Evolutionary conservation across 37 sponge, comb jelly and placozoan genomes (phyloP).

Genomic region (Agelas oroides): DNA sequence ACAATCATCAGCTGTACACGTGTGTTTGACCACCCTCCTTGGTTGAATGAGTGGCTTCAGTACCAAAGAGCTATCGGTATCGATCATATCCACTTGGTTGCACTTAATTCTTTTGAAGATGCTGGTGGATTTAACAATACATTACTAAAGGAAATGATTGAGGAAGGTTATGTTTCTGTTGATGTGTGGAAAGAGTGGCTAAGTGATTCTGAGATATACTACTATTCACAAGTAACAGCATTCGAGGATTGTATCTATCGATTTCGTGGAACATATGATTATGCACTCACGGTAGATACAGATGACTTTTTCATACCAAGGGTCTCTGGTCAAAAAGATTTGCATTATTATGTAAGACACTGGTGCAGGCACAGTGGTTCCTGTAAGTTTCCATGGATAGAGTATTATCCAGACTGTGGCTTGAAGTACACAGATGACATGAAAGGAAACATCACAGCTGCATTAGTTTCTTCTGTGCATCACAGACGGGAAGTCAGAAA

Average conservation of each 20-base stretch:
- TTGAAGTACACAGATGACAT: not conserved
- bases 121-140: not conserved
- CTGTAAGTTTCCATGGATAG: constrained; percentile 5
- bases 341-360: not conserved
- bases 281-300: not conserved
- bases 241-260: constrained; percentile 6
- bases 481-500: not conserved
- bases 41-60: constrained; percentile 5
- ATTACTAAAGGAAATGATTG: too few species aligned
- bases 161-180: not conserved
- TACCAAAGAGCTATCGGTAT: constrained; percentile 16
- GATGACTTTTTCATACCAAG: constrained; percentile 28
- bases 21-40: not conserved
- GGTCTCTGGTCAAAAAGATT: not conserved
- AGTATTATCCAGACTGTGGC: constrained; percentile 6
- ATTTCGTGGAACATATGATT: constrained; percentile 29
- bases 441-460: not conserved
- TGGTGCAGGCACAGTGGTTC: constrained; percentile 1
- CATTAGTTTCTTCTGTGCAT: too few species aligned
- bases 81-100: constrained; percentile 8
- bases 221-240: not conserved
- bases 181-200: constrained; percentile 17
- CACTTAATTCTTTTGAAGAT: not conserved
- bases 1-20: too few species aligned
- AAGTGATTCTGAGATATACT: not conserved